phyloP scores from a whole-genome alignment of 2,888 invertebrate species.

The Bruchidius siliquastri region DNA sequence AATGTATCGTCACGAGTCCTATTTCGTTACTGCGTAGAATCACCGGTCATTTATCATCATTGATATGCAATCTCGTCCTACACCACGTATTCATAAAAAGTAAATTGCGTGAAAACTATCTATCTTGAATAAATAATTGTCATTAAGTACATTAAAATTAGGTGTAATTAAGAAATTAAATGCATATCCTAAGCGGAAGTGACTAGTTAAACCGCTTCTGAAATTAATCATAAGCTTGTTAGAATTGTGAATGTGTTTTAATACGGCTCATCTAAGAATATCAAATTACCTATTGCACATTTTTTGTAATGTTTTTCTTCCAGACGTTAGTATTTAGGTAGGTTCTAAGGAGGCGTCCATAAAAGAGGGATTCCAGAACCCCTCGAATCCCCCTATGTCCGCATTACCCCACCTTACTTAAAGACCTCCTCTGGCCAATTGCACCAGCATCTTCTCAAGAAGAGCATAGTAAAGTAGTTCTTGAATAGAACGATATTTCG shows the following conservation, averaged over 20 bases:
- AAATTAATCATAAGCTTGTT: not conserved
- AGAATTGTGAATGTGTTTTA: not conserved
- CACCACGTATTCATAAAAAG: not conserved
- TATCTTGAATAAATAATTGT: not conserved
- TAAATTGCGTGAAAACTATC: not conserved
- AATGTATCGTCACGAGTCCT: not conserved
- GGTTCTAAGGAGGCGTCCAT: too few relatives aligned
- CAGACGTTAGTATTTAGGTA: too few relatives aligned
- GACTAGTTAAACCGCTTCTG: not conserved
- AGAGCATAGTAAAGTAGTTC: too few relatives aligned
- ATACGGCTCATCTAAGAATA: too few relatives aligned
- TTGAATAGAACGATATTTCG: too few relatives aligned
- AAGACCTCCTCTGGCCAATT: too few relatives aligned
- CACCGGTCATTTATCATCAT: not conserved
- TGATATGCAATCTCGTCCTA: not conserved
- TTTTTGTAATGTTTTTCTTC: too few relatives aligned
- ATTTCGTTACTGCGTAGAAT: not conserved
- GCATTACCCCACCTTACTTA: too few relatives aligned
- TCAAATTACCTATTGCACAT: too few relatives aligned
- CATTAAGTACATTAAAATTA: not conserved
- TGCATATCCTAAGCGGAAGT: not conserved
- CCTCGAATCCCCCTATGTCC: too few relatives aligned
- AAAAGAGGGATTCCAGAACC: too few relatives aligned
- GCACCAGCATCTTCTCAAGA: too few relatives aligned
- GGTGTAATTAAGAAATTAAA: not conserved